Conservation (phyloP, 1,140 invertebrate species). For the Homarus americanus region DNA sequence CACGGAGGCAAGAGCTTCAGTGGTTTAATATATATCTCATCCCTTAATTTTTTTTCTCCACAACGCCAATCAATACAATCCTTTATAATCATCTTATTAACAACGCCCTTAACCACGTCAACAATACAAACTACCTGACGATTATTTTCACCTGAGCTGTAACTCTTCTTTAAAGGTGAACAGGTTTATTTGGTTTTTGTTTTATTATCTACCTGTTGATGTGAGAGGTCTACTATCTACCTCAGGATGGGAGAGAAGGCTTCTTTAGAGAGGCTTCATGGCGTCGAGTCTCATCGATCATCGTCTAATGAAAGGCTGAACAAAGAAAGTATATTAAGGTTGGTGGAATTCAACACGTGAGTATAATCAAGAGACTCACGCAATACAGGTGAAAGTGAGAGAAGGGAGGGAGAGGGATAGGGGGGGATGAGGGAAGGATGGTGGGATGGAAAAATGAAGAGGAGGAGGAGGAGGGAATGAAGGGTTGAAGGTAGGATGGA, state of each 20-base stretch:
- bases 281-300: conserved; percentile 13
- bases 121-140: too few species aligned
- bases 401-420: background rate
- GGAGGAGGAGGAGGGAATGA: background rate
- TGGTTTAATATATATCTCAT: background rate
- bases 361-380: conserved; percentile 33
- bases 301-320: conserved; percentile 11
- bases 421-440: too few species aligned
- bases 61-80: background rate
- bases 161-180: too few species aligned
- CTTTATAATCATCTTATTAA: background rate
- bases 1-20: background rate
- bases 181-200: too few species aligned
- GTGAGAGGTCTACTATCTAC: background rate
- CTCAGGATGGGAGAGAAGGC: too few species aligned
- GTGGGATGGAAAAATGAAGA: background rate
- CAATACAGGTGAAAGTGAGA: conserved; percentile 1
- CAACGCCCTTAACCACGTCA: background rate
- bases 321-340: background rate
- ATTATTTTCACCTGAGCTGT: too few species aligned
- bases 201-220: too few species aligned
- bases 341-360: background rate
- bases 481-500: too few species aligned
- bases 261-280: conserved; percentile 2
- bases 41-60: background rate